phyloP scores from a whole-genome alignment of 1,140 invertebrate genomes.

The Pseudomyrmex cubaensis region DNA sequence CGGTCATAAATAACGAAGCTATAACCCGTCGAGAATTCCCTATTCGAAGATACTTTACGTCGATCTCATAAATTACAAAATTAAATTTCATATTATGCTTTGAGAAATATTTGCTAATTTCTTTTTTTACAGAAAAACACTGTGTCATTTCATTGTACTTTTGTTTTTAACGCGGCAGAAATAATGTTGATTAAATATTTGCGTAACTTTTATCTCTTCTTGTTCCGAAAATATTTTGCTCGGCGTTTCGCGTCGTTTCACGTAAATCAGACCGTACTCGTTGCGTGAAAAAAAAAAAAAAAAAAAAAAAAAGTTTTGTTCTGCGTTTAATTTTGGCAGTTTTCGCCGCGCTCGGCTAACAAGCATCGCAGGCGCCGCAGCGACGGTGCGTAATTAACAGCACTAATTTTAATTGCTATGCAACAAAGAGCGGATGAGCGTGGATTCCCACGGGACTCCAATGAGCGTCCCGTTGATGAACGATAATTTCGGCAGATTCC shows the following conservation, averaged over 20 bases:
- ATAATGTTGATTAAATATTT: constrained; percentile 49
- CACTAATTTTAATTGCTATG: constrained; percentile 83
- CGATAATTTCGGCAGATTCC: constrained; percentile 80
- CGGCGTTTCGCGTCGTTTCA: constrained; percentile 29
- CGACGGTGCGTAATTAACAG: constrained; percentile 81
- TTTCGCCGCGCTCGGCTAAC: constrained; percentile 75
- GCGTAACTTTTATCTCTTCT: constrained; percentile 1
- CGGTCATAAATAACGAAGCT: constrained; percentile 40
- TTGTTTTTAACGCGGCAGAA: background rate
- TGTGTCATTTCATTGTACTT: too few species aligned
- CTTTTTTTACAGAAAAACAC: too few species aligned
- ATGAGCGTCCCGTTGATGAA: constrained; percentile 76
- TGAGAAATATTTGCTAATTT: constrained; percentile 1
- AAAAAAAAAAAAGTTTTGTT: constrained; percentile 72
- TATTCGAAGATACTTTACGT: constrained; percentile 5
- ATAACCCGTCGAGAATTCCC: constrained; percentile 33
- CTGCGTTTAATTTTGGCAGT: constrained; percentile 80
- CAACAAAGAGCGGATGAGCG: constrained; percentile 80
- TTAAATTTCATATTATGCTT: constrained; percentile 3
- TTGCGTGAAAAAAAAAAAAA: background rate
- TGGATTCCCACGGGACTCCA: constrained; percentile 75
- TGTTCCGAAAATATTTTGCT: constrained; percentile 61
- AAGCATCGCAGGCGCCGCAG: constrained; percentile 72
- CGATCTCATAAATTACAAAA: constrained; percentile 48
- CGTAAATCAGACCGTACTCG: constrained; percentile 58